Evolutionary conservation across 2,797 vertebrate species (phyloP), one percentile per base, ranked within the genome.

Genomic region (Rousettus madagascariensis): DNA sequence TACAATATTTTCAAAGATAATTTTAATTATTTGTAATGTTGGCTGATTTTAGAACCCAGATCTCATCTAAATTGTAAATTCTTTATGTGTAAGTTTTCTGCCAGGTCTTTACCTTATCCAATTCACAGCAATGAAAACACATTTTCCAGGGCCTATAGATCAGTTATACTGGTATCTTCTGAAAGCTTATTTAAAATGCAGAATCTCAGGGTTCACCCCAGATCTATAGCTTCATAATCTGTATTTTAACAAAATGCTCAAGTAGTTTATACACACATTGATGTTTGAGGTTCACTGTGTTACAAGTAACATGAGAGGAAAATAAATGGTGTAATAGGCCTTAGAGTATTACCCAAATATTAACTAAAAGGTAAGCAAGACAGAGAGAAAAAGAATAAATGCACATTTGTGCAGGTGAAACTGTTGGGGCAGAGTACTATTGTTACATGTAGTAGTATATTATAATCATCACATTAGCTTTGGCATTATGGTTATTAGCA

Each of bases 101-200:
- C 51, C n/a, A 79, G 46, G 4, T 6, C 20, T 68, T 61, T 83
- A 26, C 6, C 1, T 92, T 5, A 55, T 66, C 92, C 41, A 90
- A 16, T 59, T 71, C 12, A 78, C 5, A 61, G 43, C 28, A 90
- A 68, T 38, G 57, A 24, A 92, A 93, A 41, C 30, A 26, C 11
- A 0, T 93, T 91, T 86, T 82, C 30, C 51, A 77, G 41, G 71
- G 33, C 28, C 53, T 88, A 86, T 2, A 26, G 13, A 28, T 86
- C 36, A 84, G 8, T 26, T 33, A 11, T 57, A 33, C 51, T 79
- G 36, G 3, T 15, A 38, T 93, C 38, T 86, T 41, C 10, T 38
- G n/a, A 22, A 38, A 93, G 11, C 5, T 59, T 75, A 5, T 90
- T 93, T 93, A 61, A 95, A 87, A 90, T 66, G 72, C 10, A 71